phyloP scores from a whole-genome alignment of 1,140 invertebrate species.

The Drosophila chauvacae region DNA sequence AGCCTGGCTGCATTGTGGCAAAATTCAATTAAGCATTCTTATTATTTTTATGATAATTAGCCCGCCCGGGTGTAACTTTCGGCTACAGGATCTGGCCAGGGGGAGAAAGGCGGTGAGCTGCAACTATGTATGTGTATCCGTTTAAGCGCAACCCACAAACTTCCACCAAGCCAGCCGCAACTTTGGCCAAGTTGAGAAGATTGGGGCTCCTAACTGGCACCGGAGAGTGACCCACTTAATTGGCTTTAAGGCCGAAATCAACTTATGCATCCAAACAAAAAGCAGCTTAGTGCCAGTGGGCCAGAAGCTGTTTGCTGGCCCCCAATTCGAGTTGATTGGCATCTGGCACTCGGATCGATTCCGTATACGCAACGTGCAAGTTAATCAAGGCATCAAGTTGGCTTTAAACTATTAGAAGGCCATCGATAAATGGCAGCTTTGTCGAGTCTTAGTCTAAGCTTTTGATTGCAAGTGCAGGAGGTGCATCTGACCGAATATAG shows the following conservation, averaged over 20 bases:
- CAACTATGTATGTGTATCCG: conserved; percentile 21
- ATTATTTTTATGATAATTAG: conserved; percentile 82
- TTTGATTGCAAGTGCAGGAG: background rate
- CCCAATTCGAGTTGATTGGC: conserved; percentile 28
- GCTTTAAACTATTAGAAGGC: conserved; percentile 6
- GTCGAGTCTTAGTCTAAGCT: background rate
- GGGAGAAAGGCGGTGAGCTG: background rate
- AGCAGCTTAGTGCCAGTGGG: conserved; percentile 25
- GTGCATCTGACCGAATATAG: background rate
- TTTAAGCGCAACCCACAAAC: conserved; percentile 22
- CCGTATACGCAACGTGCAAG: conserved; percentile 37
- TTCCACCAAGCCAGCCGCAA: conserved; percentile 47
- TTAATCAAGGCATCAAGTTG: conserved; percentile 10
- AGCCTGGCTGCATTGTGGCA: conserved; percentile 53
- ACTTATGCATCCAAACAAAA: conserved; percentile 63
- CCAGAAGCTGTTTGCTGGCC: conserved; percentile 1
- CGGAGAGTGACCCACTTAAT: conserved; percentile 52
- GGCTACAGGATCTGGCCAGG: conserved; percentile 2
- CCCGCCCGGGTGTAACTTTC: conserved; percentile 11
- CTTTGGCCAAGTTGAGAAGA: conserved; percentile 35
- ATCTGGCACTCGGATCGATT: conserved; percentile 36
- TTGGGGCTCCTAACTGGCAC: conserved; percentile 1
- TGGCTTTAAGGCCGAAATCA: conserved; percentile 67
- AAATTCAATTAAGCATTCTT: conserved; percentile 72
- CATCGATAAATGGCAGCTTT: conserved; percentile 11